A percentile compares a stretch with the other conserved stretches of the same genome.
These are phyloP conservation scores for Lepus timidus DNA, from an alignment of 2,113 vertebrate species.

Conservation along the genomic window DNA sequence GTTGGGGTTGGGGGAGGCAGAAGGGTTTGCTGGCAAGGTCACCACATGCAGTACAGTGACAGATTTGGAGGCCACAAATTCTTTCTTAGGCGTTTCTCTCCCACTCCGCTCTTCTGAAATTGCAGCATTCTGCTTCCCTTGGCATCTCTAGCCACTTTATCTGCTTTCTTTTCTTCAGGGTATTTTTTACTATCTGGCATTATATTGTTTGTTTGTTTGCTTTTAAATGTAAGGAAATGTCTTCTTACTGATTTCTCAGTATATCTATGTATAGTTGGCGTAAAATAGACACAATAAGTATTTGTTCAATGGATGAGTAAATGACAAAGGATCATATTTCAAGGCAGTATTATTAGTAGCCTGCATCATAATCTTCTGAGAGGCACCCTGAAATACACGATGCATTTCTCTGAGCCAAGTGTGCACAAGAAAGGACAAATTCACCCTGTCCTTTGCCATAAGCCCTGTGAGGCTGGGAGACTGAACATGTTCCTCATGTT, in stretches of 20 bases:
- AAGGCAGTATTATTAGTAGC: neutral
- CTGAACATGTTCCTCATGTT: neutral
- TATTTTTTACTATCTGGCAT: neutral
- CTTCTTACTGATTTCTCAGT: neutral
- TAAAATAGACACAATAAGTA: neutral
- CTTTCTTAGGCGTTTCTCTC: neutral
- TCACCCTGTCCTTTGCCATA: neutral
- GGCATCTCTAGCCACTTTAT: neutral
- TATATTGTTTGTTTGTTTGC: neutral
- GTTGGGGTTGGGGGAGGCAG: accelerated
- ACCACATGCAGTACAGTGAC: accelerated
- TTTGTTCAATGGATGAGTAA: neutral
- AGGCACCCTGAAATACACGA: neutral
- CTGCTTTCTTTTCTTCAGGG: neutral
- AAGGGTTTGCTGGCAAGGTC: accelerated
- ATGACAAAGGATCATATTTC: too few relatives aligned
- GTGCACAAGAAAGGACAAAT: neutral
- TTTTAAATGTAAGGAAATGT: neutral
- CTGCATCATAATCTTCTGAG: neutral
- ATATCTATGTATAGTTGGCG: neutral
- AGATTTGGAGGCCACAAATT: too few relatives aligned
- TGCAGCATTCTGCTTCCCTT: neutral
- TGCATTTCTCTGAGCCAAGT: neutral
- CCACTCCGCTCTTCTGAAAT: neutral
- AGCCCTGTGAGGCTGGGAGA: neutral